A percentile compares a stretch with the other conserved stretches of the same genome.
Evolutionary conservation across 1,140 invertebrate genomes (phyloP).

Genomic region (Ceratoteleas bidentatus): DNA sequence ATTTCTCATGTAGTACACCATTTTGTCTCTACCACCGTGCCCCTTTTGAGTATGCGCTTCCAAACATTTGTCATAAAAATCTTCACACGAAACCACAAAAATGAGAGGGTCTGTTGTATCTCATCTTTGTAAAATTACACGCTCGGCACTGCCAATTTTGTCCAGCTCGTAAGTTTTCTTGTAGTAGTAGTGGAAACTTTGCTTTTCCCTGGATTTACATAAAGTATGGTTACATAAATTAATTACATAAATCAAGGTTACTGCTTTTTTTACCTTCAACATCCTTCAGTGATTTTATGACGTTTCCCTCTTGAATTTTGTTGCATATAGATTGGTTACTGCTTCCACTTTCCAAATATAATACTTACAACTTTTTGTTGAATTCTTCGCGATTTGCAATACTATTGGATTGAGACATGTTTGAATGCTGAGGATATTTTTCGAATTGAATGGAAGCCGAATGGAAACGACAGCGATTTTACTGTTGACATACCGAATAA

Average conservation of each 20-base stretch:
- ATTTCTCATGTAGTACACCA: neutral
- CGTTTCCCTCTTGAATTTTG: neutral
- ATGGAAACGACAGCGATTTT: no score
- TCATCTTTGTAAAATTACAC: neutral
- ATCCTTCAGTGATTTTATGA: neutral
- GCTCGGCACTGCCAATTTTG: neutral
- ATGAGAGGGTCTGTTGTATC: constrained; percentile 1
- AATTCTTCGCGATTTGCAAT: neutral
- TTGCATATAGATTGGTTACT: neutral
- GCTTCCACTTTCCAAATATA: neutral
- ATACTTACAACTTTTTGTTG: neutral
- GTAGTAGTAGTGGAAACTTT: neutral
- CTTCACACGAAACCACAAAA: constrained; percentile 8
- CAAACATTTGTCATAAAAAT: constrained; percentile 13
- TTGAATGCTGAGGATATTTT: no score
- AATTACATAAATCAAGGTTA: no score
- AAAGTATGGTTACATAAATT: no score
- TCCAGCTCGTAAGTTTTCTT: neutral
- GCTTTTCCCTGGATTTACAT: no score
- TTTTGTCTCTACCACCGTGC: constrained; percentile 14
- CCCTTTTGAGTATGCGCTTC: constrained; percentile 23
- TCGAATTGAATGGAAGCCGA: no score
- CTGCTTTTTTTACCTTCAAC: neutral
- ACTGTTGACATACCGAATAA: no score
- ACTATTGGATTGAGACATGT: no score